These are phyloP conservation scores for Sciurus niger DNA, from an alignment of 2,113 vertebrate genomes.

Conservation along the genomic window DNA sequence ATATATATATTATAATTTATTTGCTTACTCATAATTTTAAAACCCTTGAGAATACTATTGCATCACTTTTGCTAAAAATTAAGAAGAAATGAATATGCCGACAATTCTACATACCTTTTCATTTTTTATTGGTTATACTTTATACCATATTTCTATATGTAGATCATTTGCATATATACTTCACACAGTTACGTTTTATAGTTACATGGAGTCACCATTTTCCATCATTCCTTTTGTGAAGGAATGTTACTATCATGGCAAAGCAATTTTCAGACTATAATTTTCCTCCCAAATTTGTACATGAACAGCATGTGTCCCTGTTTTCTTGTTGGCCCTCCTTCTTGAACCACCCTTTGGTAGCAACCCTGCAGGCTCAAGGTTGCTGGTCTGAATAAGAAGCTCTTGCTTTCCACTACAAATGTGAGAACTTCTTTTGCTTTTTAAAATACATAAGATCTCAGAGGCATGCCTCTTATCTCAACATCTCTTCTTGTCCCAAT, in stretches of 20 bases:
- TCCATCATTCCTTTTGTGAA: background rate
- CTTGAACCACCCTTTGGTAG: background rate
- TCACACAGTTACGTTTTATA: background rate
- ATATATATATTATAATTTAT: background rate
- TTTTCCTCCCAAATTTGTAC: background rate
- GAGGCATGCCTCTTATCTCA: background rate
- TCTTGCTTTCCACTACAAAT: background rate
- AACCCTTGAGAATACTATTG: background rate
- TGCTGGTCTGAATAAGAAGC: background rate
- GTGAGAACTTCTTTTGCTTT: background rate
- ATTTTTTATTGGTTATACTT: background rate
- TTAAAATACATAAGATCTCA: background rate
- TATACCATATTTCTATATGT: background rate
- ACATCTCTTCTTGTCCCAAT: background rate
- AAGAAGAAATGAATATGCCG: background rate
- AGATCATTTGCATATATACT: background rate
- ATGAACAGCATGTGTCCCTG: background rate
- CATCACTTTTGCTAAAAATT: background rate
- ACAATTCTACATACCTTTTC: background rate
- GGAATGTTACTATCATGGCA: too few relatives aligned
- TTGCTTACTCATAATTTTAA: background rate
- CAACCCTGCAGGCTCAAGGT: background rate
- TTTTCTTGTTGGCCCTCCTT: background rate
- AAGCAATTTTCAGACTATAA: too few relatives aligned
- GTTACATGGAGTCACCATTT: background rate